Evolutionary conservation across 2,113 vertebrate genomes (phyloP).

Genomic region (Marmota monax): DNA sequence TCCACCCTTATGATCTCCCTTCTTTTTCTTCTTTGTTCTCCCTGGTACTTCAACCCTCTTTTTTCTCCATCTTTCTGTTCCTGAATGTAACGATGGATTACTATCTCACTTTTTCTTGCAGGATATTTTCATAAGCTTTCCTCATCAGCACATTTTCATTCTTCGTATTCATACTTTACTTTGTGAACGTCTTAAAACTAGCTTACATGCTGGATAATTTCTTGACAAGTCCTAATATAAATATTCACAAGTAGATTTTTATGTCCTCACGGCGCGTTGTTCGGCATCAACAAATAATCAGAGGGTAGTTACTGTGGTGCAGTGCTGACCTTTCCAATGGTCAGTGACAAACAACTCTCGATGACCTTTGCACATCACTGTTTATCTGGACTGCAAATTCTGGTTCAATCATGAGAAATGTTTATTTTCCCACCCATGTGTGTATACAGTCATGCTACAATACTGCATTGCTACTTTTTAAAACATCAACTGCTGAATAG

Average conservation of each 20-base stretch:
- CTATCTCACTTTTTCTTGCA: background rate
- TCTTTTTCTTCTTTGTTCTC: too few species aligned
- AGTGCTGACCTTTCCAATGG: conserved; percentile 35
- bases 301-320: background rate
- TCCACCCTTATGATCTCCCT: too few species aligned
- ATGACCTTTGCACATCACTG: conserved; percentile 67
- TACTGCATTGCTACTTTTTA: conserved; percentile 27
- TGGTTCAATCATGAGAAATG: conserved; percentile 68
- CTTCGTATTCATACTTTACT: background rate
- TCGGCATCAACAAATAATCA: background rate
- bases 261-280: background rate
- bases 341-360: conserved; percentile 47
- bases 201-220: background rate
- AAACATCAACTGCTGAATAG: background rate
- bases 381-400: conserved; percentile 64
- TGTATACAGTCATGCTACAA: conserved; percentile 42
- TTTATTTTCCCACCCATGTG: conserved; percentile 63
- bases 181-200: background rate
- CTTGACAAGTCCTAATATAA: background rate
- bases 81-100: background rate
- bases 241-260: conserved; percentile 36
- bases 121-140: background rate
- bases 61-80: background rate
- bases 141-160: background rate
- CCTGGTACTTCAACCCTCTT: background rate